phyloP scores from a whole-genome alignment of 2,797 vertebrate species.

The Silurus lanzhouensis region DNA sequence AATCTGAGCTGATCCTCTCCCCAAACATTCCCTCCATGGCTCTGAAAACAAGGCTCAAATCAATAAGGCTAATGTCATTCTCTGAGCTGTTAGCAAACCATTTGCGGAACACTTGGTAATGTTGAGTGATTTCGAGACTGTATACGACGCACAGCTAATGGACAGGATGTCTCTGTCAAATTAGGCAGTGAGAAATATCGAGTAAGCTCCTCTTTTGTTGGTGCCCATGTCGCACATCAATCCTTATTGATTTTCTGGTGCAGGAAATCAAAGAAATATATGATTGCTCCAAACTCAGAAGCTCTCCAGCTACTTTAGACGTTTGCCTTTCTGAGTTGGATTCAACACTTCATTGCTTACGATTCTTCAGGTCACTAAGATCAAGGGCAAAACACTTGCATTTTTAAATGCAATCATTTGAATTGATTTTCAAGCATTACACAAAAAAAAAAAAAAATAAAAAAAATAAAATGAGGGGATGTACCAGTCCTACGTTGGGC shows the following conservation, averaged over 20 bases:
- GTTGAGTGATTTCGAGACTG: conserved; percentile 39
- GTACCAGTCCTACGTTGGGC: neutral
- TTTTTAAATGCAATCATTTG: neutral
- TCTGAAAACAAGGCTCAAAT: conserved; percentile 55
- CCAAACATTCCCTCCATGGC: conserved; percentile 40
- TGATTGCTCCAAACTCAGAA: conserved; percentile 63
- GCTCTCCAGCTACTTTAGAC: conserved; percentile 56
- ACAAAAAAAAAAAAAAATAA: neutral
- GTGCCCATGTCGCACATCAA: conserved; percentile 61
- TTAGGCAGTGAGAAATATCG: conserved; percentile 54
- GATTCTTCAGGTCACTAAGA: neutral
- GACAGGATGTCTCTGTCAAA: conserved; percentile 59
- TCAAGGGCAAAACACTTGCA: neutral
- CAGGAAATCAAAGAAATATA: conserved; percentile 71
- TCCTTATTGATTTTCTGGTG: conserved; percentile 54
- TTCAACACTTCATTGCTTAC: neutral
- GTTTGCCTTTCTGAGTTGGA: conserved; percentile 3
- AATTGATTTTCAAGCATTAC: neutral
- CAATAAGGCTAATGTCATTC: conserved; percentile 58
- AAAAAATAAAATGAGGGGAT: neutral
- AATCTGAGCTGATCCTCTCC: conserved; percentile 43
- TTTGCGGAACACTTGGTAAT: conserved; percentile 53
- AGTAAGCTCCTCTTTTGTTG: conserved; percentile 51
- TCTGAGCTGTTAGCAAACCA: conserved; percentile 57
- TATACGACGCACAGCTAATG: conserved; percentile 53